These are phyloP conservation scores for Lepidothrix coronata DNA, from an alignment of 2,113 vertebrate species.

Conservation along the genomic window DNA sequence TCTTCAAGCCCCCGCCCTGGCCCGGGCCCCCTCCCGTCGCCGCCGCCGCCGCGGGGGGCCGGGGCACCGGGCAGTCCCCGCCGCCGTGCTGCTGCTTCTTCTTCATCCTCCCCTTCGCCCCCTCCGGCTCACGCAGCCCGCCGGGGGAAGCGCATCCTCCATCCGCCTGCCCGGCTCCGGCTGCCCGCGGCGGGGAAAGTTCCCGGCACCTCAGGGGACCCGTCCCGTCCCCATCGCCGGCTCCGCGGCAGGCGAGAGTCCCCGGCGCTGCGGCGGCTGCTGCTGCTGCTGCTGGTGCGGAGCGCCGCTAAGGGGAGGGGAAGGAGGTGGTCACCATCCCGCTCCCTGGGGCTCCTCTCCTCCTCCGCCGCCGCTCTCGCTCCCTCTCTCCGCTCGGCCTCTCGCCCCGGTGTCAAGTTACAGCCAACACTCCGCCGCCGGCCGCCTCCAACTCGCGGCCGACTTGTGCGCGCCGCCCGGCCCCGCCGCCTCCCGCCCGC, in stretches of 20 bases:
- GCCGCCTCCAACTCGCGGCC: not conserved
- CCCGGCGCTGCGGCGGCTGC: not conserved
- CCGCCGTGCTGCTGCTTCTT: conserved; percentile 82
- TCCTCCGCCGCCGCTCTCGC: not conserved
- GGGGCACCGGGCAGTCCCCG: conserved; percentile 63
- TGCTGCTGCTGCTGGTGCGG: not conserved
- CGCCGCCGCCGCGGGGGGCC: conserved; percentile 76
- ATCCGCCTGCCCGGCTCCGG: conserved; percentile 67
- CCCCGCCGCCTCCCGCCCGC: not conserved
- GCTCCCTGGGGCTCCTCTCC: conserved; percentile 45
- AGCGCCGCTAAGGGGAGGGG: conserved; percentile 21
- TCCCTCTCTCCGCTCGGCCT: conserved; percentile 14
- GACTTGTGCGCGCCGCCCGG: not conserved
- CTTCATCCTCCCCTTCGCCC: conserved; percentile 87
- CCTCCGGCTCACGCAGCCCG: conserved; percentile 79
- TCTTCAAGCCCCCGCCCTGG: conserved; percentile 55
- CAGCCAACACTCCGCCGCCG: not conserved
- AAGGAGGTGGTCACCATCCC: conserved; percentile 66
- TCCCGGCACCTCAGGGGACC: conserved; percentile 21
- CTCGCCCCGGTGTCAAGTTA: conserved; percentile 39
- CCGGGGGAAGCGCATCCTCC: conserved; percentile 70
- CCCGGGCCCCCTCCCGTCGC: conserved; percentile 69
- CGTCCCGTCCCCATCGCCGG: conserved; percentile 29
- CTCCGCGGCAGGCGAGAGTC: conserved; percentile 7
- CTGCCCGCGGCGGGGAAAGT: conserved; percentile 62